These are phyloP conservation scores for Garra rufa DNA, from an alignment of 2,113 vertebrate genomes.

Conservation along the genomic window DNA sequence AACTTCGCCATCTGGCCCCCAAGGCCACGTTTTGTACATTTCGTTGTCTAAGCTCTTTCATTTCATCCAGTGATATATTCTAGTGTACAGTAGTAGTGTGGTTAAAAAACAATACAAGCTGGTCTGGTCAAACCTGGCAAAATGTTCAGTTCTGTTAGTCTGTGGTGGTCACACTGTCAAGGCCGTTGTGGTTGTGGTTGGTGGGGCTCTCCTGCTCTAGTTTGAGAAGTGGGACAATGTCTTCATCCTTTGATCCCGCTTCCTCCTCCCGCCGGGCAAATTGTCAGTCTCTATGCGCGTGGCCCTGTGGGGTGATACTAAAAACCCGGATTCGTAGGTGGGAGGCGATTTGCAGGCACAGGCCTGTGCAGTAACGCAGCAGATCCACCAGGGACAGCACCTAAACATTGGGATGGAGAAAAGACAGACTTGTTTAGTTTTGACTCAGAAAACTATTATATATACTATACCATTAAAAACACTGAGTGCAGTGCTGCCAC, in stretches of 20 bases:
- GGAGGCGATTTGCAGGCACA: constrained; percentile 93
- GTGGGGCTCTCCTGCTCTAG: constrained; percentile 69
- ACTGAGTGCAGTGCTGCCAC: no score
- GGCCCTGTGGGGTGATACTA: constrained; percentile 85
- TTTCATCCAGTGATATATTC: constrained; percentile 37
- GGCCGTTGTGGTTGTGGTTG: constrained; percentile 69
- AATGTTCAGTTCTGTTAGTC: constrained; percentile 58
- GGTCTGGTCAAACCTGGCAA: constrained; percentile 30
- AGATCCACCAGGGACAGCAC: constrained; percentile 89
- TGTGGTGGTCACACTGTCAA: constrained; percentile 70
- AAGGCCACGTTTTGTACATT: constrained; percentile 10
- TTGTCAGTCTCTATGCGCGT: constrained; percentile 89
- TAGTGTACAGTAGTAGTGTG: constrained; percentile 35
- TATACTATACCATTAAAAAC: no score
- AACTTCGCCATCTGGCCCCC: not conserved
- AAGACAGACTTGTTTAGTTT: not conserved
- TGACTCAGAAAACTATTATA: no score
- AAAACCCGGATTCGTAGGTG: constrained; percentile 94
- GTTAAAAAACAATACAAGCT: constrained; percentile 13
- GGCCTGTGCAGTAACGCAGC: constrained; percentile 86
- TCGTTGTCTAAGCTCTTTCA: not conserved
- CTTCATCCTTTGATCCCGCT: constrained; percentile 67
- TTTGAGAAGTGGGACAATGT: constrained; percentile 72
- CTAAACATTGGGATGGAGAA: constrained; percentile 70
- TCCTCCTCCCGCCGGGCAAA: constrained; percentile 87